A percentile compares a stretch with the other conserved stretches of the same genome.
Conservation (phyloP, 2,888 invertebrate genomes). For the Thymelicus sylvestris region DNA sequence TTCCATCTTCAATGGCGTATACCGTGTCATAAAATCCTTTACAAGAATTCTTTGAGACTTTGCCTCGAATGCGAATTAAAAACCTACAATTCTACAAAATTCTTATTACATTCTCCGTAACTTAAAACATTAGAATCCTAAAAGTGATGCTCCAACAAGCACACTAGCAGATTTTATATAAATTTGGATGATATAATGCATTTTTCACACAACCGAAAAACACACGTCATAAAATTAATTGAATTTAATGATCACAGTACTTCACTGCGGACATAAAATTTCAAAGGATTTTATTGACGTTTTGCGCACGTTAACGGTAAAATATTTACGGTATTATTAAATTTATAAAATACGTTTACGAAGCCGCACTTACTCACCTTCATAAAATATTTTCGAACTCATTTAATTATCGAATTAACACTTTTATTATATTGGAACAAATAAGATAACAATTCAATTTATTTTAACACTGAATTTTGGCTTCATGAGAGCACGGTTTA, state of each 20-base stretch:
- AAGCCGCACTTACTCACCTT: slow-evolving; percentile 4
- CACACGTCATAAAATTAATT: slow-evolving; percentile 9
- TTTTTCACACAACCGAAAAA: neutral
- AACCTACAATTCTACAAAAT: too few species aligned
- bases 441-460: too few species aligned
- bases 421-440: neutral
- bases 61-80: too few species aligned
- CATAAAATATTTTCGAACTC: slow-evolving; percentile 3
- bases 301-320: slow-evolving; percentile 8
- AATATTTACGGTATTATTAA: slow-evolving; percentile 13
- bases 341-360: slow-evolving; percentile 10
- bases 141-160: too few species aligned
- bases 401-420: neutral
- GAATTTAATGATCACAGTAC: slow-evolving; percentile 23
- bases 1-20: too few species aligned
- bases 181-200: slow-evolving; percentile 16
- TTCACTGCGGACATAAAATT: slow-evolving; percentile 2
- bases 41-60: too few species aligned
- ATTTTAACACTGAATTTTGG: too few species aligned
- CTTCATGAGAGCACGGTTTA: neutral
- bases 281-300: slow-evolving; percentile 21
- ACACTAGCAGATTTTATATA: neutral
- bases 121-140: too few species aligned
- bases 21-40: too few species aligned
- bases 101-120: too few species aligned